These are phyloP conservation scores for Escarpia spicata DNA, from an alignment of 2,888 invertebrate species.

Conservation along the genomic window DNA sequence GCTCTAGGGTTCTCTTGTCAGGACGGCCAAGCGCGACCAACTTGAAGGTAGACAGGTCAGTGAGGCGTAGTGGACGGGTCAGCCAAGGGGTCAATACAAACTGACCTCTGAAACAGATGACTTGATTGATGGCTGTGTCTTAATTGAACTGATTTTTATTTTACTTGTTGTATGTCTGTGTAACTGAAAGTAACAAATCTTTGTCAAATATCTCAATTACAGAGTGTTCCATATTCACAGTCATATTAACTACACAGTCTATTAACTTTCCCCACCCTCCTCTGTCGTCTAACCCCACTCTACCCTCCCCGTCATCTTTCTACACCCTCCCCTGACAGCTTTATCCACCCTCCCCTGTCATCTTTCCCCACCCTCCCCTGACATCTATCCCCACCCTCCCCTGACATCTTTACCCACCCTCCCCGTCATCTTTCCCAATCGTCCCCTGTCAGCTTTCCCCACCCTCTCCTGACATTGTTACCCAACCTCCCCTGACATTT, in stretches of 20 bases:
- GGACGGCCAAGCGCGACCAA: slow-evolving; percentile 55
- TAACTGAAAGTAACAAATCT: neutral
- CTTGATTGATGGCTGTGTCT: neutral
- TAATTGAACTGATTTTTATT: neutral
- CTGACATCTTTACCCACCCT: too few relatives aligned
- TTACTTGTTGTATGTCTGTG: neutral
- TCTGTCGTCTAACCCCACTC: too few relatives aligned
- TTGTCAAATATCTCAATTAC: neutral
- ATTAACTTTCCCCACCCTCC: too few relatives aligned
- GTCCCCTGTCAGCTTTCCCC: too few relatives aligned
- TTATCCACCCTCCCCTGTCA: too few relatives aligned
- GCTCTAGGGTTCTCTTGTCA: slow-evolving; percentile 52
- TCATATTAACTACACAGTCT: neutral
- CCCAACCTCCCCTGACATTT: too few relatives aligned
- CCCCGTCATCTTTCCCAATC: too few relatives aligned
- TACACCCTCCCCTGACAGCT: too few relatives aligned
- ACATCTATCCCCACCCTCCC: too few relatives aligned
- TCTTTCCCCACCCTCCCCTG: too few relatives aligned
- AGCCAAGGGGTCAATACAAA: slow-evolving; percentile 32
- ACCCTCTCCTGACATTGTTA: too few relatives aligned
- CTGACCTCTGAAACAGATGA: neutral
- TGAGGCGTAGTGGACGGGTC: slow-evolving; percentile 33
- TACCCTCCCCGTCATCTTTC: too few relatives aligned
- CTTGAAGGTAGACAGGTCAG: slow-evolving; percentile 48
- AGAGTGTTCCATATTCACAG: neutral